Evolutionary conservation across 2,888 invertebrate species (phyloP).

Genomic region (Polyommatus icarus): DNA sequence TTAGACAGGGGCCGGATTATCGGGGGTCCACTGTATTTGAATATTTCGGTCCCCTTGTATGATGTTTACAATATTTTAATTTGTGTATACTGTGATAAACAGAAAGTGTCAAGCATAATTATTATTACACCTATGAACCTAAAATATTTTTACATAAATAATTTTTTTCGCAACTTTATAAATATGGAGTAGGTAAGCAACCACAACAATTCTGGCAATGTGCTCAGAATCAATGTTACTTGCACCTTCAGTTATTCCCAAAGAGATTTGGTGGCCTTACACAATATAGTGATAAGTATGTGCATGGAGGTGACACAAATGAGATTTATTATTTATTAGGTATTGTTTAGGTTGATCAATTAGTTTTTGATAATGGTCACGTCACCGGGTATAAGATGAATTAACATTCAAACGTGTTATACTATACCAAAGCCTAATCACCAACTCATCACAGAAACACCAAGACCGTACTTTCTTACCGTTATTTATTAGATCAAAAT

Average conservation of each 20-base stretch:
- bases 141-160: no score
- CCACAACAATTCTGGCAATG: not conserved
- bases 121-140: no score
- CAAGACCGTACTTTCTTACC: constrained; percentile 28
- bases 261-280: not conserved
- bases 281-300: not conserved
- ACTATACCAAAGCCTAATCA: not conserved
- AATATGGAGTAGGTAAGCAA: not conserved
- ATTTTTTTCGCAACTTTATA: not conserved
- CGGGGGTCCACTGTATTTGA: no score
- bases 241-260: not conserved
- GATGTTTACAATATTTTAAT: not conserved
- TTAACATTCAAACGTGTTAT: not conserved
- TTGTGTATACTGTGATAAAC: not conserved
- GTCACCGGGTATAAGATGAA: constrained; percentile 20
- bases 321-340: not conserved
- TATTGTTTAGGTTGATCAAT: constrained; percentile 16
- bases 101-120: not conserved
- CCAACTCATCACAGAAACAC: not conserved
- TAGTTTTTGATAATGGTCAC: not conserved
- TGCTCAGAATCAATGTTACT: not conserved
- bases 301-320: not conserved
- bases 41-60: not conserved
- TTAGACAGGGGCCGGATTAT: no score
- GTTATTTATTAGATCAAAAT: not conserved